Conservation (phyloP, 1,140 invertebrate genomes). For the Drosophila ironensis region DNA sequence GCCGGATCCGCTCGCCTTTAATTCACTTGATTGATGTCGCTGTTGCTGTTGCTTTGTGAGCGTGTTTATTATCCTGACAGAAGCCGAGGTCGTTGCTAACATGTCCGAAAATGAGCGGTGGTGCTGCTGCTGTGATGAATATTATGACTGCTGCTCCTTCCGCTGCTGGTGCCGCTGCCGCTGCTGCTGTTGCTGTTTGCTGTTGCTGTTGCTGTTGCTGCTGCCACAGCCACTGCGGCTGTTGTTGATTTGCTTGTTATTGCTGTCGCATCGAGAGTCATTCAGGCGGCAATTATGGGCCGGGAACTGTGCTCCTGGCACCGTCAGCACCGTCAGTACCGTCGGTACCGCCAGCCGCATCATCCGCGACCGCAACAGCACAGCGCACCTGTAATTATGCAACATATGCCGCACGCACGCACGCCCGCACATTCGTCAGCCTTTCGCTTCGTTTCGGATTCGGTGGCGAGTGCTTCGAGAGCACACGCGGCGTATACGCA, state of each 20-base stretch:
- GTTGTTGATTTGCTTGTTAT: constrained; percentile 39
- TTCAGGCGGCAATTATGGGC: constrained; percentile 50
- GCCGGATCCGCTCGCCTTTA: not conserved
- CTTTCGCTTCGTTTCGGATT: no score
- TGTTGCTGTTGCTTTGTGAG: constrained; percentile 11
- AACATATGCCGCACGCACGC: constrained; percentile 17
- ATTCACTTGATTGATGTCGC: not conserved
- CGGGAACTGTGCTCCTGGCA: constrained; percentile 61
- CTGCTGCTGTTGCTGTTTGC: constrained; percentile 34
- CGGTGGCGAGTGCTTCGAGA: not conserved
- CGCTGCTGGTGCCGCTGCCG: constrained; percentile 15
- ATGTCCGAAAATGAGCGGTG: constrained; percentile 44
- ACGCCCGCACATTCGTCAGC: not conserved
- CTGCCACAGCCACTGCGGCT: constrained; percentile 8
- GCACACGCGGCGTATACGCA: constrained; percentile 54
- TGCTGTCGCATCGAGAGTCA: constrained; percentile 58
- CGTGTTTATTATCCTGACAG: constrained; percentile 14
- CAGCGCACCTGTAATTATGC: constrained; percentile 67
- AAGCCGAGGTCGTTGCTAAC: constrained; percentile 44
- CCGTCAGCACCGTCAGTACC: no score
- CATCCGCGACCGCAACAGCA: constrained; percentile 55
- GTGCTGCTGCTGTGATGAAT: constrained; percentile 40
- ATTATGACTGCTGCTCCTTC: not conserved
- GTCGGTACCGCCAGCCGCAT: constrained; percentile 64
- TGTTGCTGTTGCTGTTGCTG: constrained; percentile 50